phyloP scores from a whole-genome alignment of 1,140 invertebrate species.

The Ceratina australensis region DNA sequence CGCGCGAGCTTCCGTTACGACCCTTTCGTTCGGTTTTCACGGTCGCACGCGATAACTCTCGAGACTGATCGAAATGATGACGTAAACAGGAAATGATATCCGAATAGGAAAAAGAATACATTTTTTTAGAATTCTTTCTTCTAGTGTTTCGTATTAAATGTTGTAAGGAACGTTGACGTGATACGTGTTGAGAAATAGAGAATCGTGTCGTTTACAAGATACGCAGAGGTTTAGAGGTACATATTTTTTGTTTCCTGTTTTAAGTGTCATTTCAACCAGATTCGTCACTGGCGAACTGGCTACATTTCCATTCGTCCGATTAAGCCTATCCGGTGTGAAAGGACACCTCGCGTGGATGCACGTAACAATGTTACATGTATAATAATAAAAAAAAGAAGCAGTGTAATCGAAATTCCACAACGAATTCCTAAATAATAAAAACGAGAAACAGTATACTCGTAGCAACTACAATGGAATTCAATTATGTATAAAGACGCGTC shows the following conservation, averaged over 20 bases:
- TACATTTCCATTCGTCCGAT: slow-evolving; percentile 39
- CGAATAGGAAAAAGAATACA: too few relatives aligned
- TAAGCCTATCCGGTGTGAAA: slow-evolving; percentile 32
- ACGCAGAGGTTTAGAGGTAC: too few relatives aligned
- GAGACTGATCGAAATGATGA: background rate
- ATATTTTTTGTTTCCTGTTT: background rate
- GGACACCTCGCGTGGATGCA: background rate
- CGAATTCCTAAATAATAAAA: background rate
- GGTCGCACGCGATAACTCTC: background rate
- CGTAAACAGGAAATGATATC: slow-evolving; percentile 4
- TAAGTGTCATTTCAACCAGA: background rate
- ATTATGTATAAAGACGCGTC: background rate
- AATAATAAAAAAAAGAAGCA: background rate
- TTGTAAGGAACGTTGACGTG: too few relatives aligned
- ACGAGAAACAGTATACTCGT: too few relatives aligned
- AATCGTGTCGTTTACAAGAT: too few relatives aligned
- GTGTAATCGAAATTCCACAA: background rate
- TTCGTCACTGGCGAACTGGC: slow-evolving; percentile 35
- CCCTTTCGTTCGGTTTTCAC: background rate
- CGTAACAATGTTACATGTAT: too few relatives aligned
- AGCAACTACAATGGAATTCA: background rate
- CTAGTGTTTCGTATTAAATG: too few relatives aligned
- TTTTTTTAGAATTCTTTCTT: too few relatives aligned
- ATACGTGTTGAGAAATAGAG: too few relatives aligned
- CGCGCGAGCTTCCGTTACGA: background rate